Conservation (phyloP, 2,888 invertebrate species). For the Abrostola triplasia region DNA sequence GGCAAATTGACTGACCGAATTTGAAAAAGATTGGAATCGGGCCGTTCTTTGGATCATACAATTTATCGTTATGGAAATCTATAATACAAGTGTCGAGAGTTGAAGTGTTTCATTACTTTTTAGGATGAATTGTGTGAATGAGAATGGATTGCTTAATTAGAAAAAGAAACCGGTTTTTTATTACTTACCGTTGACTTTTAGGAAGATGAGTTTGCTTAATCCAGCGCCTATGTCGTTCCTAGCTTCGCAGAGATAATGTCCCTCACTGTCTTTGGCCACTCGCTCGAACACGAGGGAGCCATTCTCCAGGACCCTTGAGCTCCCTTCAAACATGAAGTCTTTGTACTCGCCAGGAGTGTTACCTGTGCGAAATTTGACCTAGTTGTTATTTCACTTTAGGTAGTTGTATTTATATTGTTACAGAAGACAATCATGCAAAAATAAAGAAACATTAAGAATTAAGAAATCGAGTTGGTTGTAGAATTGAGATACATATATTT, state of each 20-base stretch:
- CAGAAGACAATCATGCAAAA: neutral
- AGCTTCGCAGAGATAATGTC: constrained; percentile 97
- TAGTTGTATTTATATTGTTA: constrained; percentile 12
- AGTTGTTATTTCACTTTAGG: constrained; percentile 43
- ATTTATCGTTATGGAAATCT: constrained; percentile 45
- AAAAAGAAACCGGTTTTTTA: constrained; percentile 14
- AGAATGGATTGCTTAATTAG: constrained; percentile 27
- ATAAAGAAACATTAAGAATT: neutral
- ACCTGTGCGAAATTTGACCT: constrained; percentile 77
- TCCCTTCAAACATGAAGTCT: constrained; percentile 94
- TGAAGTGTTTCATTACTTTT: constrained; percentile 11
- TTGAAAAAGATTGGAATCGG: constrained; percentile 53
- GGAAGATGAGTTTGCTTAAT: constrained; percentile 96
- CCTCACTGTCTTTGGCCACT: constrained; percentile 95
- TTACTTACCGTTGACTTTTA: constrained; percentile 95
- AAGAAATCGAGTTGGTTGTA: neutral
- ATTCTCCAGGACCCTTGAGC: constrained; percentile 93
- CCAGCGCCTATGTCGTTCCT: constrained; percentile 97
- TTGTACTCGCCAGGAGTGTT: constrained; percentile 93
- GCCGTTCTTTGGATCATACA: constrained; percentile 33
- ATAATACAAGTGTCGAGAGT: constrained; percentile 21
- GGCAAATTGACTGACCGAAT: constrained; percentile 49
- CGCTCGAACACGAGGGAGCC: constrained; percentile 95
- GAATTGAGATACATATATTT: neutral
- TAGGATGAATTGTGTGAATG: neutral